phyloP scores from a whole-genome alignment of 1,140 invertebrate genomes.

The Bombus waltoni region DNA sequence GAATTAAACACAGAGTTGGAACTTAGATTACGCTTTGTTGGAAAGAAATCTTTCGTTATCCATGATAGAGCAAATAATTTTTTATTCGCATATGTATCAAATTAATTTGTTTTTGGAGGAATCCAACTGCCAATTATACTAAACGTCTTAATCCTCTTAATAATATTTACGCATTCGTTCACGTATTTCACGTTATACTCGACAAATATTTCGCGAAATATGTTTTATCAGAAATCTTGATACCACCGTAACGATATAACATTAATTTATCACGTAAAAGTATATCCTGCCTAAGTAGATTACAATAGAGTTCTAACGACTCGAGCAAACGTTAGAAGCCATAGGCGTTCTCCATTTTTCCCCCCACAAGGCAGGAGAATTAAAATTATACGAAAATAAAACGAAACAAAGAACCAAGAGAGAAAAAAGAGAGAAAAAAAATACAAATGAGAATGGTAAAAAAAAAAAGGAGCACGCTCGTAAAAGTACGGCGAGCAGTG shows the following conservation, averaged over 20 bases:
- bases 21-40: too few species aligned
- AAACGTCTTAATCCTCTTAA: not conserved
- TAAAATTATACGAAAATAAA: slow-evolving; percentile 20
- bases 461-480: not conserved
- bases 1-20: too few species aligned
- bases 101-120: not conserved
- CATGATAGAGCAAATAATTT: not conserved
- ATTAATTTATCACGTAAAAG: not conserved
- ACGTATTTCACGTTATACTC: not conserved
- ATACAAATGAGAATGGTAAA: not conserved
- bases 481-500: slow-evolving; percentile 24
- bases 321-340: not conserved
- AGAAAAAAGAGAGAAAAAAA: not conserved
- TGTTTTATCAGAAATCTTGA: not conserved
- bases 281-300: not conserved
- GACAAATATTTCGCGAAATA: not conserved
- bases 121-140: not conserved
- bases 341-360: not conserved
- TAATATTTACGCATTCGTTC: not conserved
- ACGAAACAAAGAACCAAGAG: not conserved
- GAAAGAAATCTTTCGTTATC: not conserved
- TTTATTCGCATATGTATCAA: not conserved
- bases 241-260: too few species aligned
- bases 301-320: not conserved
- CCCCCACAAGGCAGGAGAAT: not conserved